phyloP scores from a whole-genome alignment of 2,888 invertebrate genomes.

The Coenonympha glycerion region DNA sequence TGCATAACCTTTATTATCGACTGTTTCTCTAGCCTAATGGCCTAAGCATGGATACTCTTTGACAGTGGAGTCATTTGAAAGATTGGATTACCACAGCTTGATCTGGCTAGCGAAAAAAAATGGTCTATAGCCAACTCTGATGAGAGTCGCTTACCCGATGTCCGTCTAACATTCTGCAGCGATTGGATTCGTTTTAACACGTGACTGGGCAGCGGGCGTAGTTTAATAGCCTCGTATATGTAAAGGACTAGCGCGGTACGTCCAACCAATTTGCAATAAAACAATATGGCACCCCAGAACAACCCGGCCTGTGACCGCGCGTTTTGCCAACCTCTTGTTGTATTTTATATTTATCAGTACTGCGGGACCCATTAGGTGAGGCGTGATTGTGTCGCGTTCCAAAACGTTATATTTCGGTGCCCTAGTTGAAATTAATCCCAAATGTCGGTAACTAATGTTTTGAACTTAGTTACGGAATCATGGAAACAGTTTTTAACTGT shows the following conservation, averaged over 20 bases:
- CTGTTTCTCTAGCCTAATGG: background rate
- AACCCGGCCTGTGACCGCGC: conserved; percentile 47
- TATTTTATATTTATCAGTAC: conserved; percentile 44
- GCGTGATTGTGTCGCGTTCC: conserved; percentile 51
- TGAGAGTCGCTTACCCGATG: conserved; percentile 34
- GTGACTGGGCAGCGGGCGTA: conserved; percentile 67
- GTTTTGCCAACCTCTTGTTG: conserved; percentile 29
- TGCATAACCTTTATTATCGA: conserved; percentile 22
- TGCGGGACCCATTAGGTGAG: conserved; percentile 48
- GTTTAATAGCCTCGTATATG: conserved; percentile 74
- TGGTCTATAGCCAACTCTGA: conserved; percentile 40
- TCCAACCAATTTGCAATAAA: conserved; percentile 76
- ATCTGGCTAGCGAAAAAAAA: background rate
- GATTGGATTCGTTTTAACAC: conserved; percentile 73
- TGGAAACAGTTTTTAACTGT: background rate
- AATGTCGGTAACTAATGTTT: background rate
- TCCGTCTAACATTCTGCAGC: conserved; percentile 58
- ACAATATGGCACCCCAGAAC: conserved; percentile 65
- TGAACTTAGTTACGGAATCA: background rate
- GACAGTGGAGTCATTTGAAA: background rate
- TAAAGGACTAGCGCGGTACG: conserved; percentile 72
- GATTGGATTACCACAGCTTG: background rate
- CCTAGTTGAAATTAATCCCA: background rate
- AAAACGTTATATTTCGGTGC: conserved; percentile 25
- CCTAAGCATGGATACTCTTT: background rate